These are phyloP conservation scores for Rotaria socialis DNA, from an alignment of 2,888 invertebrate genomes.

Conservation along the genomic window DNA sequence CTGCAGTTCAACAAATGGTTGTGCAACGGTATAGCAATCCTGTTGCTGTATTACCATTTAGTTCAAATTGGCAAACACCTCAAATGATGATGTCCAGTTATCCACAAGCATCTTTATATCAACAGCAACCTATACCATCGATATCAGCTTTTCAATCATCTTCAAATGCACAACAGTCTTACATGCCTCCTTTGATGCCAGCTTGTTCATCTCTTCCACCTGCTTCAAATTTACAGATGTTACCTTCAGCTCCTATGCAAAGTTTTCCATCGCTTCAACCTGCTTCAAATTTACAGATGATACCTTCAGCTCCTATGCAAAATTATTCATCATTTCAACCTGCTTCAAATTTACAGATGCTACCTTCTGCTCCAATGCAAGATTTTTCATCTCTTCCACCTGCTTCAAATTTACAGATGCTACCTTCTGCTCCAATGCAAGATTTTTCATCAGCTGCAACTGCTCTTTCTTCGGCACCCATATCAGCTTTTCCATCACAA, in stretches of 20 bases:
- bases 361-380: too few species aligned
- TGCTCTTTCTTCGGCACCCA: background rate
- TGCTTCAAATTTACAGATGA: background rate
- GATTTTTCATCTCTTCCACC: too few species aligned
- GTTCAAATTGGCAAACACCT: background rate
- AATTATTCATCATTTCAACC: background rate
- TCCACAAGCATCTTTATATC: background rate
- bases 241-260: background rate
- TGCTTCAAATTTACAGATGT: background rate
- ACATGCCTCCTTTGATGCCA: background rate
- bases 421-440: background rate
- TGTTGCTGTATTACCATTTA: constrained; percentile 3
- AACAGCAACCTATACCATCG: background rate
- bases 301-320: background rate
- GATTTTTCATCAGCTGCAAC: background rate
- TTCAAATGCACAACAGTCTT: background rate
- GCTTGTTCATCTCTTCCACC: background rate
- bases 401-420: too few species aligned
- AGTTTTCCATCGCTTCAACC: background rate
- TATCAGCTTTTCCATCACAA: background rate
- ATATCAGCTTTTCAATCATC: background rate
- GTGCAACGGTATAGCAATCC: constrained; percentile 1
- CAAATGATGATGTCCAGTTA: background rate
- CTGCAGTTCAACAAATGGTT: constrained; percentile 25
- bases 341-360: too few species aligned